Percentiles rank a stretch among this genome's conserved stretches.
Evolutionary conservation across 2,888 invertebrate species (phyloP).

Genomic region (Acutogordius australiensis): DNA sequence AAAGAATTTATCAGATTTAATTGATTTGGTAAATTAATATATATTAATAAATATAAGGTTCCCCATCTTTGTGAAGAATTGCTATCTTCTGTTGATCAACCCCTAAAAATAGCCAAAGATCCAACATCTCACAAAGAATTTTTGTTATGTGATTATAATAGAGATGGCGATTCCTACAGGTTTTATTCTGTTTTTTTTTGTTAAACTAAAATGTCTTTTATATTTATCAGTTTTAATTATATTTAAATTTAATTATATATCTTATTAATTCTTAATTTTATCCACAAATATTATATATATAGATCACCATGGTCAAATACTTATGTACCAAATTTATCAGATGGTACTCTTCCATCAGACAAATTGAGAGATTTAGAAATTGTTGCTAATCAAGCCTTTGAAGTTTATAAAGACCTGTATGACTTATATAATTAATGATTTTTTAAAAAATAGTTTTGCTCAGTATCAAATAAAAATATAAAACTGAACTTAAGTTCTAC

Average conservation of each 20-base stretch:
- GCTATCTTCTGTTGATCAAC: conserved; percentile 84
- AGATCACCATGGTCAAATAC: conserved; percentile 95
- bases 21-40: conserved; percentile 38
- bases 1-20: conserved; percentile 82
- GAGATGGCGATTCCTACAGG: conserved; percentile 91
- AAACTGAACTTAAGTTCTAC: no score
- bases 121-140: conserved; percentile 81
- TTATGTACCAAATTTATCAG: conserved; percentile 84
- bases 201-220: background rate
- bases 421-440: background rate
- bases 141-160: conserved; percentile 85
- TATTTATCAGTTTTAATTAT: background rate
- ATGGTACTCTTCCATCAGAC: conserved; percentile 92
- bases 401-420: conserved; percentile 71
- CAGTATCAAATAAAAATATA: background rate
- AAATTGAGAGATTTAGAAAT: conserved; percentile 70
- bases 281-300: no score
- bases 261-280: conserved; percentile 15
- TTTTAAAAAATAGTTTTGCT: background rate
- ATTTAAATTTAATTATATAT: conserved; percentile 10
- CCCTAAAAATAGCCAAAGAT: conserved; percentile 71
- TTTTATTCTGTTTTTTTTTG: conserved; percentile 19
- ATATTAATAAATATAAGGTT: conserved; percentile 28
- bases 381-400: conserved; percentile 90
- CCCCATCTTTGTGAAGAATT: conserved; percentile 82